phyloP scores from a whole-genome alignment of 2,797 vertebrate genomes.

The Syndactyla subalaris region DNA sequence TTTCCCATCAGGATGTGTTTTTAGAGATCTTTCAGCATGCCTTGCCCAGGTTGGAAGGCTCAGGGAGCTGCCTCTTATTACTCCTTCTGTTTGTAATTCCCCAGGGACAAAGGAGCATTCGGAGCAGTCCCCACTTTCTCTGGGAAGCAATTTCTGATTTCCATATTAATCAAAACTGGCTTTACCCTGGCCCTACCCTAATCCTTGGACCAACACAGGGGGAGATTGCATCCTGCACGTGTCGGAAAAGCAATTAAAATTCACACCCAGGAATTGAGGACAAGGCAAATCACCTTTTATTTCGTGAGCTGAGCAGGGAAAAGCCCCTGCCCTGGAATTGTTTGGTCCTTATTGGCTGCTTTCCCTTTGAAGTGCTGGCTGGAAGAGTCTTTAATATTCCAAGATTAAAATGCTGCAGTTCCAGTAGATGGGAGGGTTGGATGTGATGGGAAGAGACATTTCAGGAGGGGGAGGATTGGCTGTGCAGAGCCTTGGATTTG shows the following conservation, averaged over 20 bases:
- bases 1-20: neutral
- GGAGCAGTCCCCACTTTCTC: conserved; percentile 39
- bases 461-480: neutral
- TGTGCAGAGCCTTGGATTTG: neutral
- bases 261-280: neutral
- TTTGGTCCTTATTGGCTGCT: conserved; percentile 10
- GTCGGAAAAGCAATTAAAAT: conserved; percentile 73
- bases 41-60: neutral
- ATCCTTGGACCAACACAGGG: conserved; percentile 65
- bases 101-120: conserved; percentile 43
- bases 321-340: conserved; percentile 1
- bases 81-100: conserved; percentile 48
- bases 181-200: conserved; percentile 65
- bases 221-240: conserved; percentile 63
- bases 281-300: neutral
- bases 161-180: conserved; percentile 75
- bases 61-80: conserved; percentile 22
- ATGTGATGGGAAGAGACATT: neutral
- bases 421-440: neutral
- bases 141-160: conserved; percentile 72
- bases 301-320: neutral
- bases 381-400: neutral
- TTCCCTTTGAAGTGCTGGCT: neutral
- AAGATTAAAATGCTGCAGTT: neutral
- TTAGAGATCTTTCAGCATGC: neutral